Evolutionary conservation across 92 coral and sea anemone species (phyloP).

Genomic region (Actinernus sp.): DNA sequence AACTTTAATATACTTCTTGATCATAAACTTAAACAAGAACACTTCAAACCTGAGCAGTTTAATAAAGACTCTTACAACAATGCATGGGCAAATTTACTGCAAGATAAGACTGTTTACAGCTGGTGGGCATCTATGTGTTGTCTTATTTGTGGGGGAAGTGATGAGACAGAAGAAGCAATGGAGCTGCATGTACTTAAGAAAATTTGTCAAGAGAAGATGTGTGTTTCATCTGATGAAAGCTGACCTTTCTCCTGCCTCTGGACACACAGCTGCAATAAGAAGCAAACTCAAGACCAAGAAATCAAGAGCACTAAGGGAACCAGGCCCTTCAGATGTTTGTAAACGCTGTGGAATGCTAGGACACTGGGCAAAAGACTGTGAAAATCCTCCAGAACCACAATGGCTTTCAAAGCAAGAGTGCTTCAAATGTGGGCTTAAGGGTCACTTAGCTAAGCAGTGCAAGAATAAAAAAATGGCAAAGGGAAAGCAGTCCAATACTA

Average conservation of each 20-base stretch:
- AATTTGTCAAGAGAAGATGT: constrained; percentile 7
- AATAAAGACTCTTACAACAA: constrained; percentile 2
- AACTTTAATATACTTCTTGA: constrained; percentile 15
- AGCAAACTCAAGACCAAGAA: neutral
- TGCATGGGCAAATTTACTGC: neutral
- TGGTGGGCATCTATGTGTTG: constrained; percentile 7
- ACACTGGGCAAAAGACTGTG: constrained; percentile 14
- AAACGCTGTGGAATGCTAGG: constrained; percentile 12
- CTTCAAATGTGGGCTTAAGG: constrained; percentile 14
- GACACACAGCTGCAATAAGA: constrained; percentile 8
- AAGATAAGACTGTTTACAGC: neutral
- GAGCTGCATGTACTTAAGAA: neutral
- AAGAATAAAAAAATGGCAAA: neutral
- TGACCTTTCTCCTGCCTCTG: constrained; percentile 14
- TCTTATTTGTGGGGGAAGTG: constrained; percentile 10
- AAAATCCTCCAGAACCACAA: constrained; percentile 10
- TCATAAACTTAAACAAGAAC: constrained; percentile 7
- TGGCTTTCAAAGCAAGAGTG: constrained; percentile 27
- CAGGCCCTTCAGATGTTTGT: constrained; percentile 20
- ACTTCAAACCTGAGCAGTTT: constrained; percentile 13
- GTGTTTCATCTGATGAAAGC: neutral
- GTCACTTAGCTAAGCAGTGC: constrained; percentile 9
- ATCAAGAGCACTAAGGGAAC: neutral
- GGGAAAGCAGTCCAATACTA: neutral
- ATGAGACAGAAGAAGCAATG: constrained; percentile 6